Evolutionary conservation across 2,797 vertebrate species (phyloP).

Genomic region (Acrossocheilus wenchowensis): DNA sequence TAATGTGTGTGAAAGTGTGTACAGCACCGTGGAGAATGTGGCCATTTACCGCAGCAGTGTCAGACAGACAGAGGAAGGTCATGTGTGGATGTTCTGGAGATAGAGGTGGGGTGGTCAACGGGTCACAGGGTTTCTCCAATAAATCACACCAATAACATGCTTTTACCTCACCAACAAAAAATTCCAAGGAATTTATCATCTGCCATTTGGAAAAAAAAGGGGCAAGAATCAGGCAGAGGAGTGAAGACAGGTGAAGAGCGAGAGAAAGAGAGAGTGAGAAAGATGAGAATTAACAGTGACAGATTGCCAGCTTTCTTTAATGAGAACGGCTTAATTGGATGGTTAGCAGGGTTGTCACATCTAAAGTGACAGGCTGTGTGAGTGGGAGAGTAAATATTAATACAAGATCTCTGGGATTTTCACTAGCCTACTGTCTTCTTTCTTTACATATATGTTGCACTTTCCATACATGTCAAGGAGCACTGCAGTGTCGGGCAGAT

Average conservation of each 20-base stretch:
- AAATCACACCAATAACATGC: slow-evolving; percentile 22
- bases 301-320: slow-evolving; percentile 62
- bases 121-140: slow-evolving; percentile 43
- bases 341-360: slow-evolving; percentile 53
- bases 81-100: slow-evolving; percentile 16
- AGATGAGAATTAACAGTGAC: slow-evolving; percentile 49
- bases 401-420: slow-evolving; percentile 38
- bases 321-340: slow-evolving; percentile 61
- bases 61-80: slow-evolving; percentile 21
- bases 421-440: background rate
- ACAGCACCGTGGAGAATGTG: slow-evolving; percentile 51
- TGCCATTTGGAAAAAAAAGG: background rate
- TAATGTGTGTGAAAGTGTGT: slow-evolving; percentile 60
- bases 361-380: slow-evolving; percentile 46
- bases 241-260: slow-evolving; percentile 7
- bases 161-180: slow-evolving; percentile 15
- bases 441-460: slow-evolving; percentile 15
- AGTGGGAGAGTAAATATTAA: slow-evolving; percentile 55
- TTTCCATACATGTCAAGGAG: background rate
- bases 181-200: slow-evolving; percentile 13
- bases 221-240: slow-evolving; percentile 4
- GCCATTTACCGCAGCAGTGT: slow-evolving; percentile 35
- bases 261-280: background rate
- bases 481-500: background rate
- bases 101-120: slow-evolving; percentile 25